A percentile compares a stretch with the other conserved stretches of the same genome.
phyloP scores from a whole-genome alignment of 2,888 invertebrate genomes.

The Ceraclea dissimilis region DNA sequence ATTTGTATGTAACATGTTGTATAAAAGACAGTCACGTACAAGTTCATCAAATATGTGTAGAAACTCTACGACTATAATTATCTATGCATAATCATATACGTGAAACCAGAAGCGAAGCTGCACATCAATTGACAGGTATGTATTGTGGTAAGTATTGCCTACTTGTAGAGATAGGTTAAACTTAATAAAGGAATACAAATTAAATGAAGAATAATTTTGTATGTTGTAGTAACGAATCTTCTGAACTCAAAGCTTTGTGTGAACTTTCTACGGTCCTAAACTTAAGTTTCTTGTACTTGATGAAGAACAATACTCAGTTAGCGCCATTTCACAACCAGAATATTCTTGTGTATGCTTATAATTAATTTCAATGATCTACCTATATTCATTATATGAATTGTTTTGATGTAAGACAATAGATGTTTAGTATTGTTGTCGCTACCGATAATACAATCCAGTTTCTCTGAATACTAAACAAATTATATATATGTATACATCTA shows the following conservation, averaged over 20 bases:
- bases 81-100: too few relatives aligned
- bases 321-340: conserved; percentile 1
- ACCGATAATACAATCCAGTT: too few relatives aligned
- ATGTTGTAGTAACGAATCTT: conserved; percentile 1
- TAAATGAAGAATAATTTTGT: not conserved
- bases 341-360: not conserved
- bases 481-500: too few relatives aligned
- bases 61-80: too few relatives aligned
- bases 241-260: not conserved
- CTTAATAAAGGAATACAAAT: not conserved
- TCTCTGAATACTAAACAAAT: too few relatives aligned
- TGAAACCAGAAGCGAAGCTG: too few relatives aligned
- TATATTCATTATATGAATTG: not conserved
- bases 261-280: not conserved
- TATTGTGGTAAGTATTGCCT: too few relatives aligned
- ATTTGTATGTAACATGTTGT: too few relatives aligned
- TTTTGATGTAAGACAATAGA: not conserved
- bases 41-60: too few relatives aligned
- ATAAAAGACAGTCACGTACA: too few relatives aligned
- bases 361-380: conserved; percentile 2
- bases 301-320: not conserved
- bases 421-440: not conserved
- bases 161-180: not conserved
- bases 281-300: not conserved
- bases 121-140: too few relatives aligned